Conservation (phyloP, 2,797 vertebrate genomes). For the Chanos chanos region DNA sequence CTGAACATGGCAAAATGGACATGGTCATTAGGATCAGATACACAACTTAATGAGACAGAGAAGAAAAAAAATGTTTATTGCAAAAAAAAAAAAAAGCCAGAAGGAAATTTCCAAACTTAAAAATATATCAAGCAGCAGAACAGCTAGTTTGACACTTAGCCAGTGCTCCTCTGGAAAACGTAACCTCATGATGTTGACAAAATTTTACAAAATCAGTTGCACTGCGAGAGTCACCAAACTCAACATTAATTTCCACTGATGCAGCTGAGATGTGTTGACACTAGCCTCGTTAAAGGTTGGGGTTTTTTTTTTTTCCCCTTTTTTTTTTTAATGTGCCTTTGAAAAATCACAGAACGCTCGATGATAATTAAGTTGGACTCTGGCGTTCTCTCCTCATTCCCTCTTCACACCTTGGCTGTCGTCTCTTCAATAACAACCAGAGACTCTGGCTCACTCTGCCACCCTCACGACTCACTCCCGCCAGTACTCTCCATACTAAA, state of each 20-base stretch:
- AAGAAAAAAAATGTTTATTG: no score
- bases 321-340: slow-evolving; percentile 12
- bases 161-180: slow-evolving; percentile 29
- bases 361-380: slow-evolving; percentile 38
- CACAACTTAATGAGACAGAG: no score
- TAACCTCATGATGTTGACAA: slow-evolving; percentile 21
- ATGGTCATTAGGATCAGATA: no score
- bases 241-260: slow-evolving; percentile 29
- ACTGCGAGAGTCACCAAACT: slow-evolving; percentile 45
- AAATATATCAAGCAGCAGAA: no score
- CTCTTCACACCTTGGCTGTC: background rate
- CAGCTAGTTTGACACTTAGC: no score
- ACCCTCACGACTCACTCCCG: no score
- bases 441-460: background rate
- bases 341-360: slow-evolving; percentile 36
- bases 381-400: slow-evolving; percentile 1
- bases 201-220: slow-evolving; percentile 32
- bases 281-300: background rate
- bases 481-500: background rate
- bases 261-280: slow-evolving; percentile 40
- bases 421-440: slow-evolving; percentile 9
- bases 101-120: no score
- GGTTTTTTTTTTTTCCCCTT: slow-evolving; percentile 16
- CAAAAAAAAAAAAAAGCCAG: no score
- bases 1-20: no score